These are phyloP conservation scores for Spodoptera litura DNA, from an alignment of 1,140 invertebrate species.

Conservation along the genomic window DNA sequence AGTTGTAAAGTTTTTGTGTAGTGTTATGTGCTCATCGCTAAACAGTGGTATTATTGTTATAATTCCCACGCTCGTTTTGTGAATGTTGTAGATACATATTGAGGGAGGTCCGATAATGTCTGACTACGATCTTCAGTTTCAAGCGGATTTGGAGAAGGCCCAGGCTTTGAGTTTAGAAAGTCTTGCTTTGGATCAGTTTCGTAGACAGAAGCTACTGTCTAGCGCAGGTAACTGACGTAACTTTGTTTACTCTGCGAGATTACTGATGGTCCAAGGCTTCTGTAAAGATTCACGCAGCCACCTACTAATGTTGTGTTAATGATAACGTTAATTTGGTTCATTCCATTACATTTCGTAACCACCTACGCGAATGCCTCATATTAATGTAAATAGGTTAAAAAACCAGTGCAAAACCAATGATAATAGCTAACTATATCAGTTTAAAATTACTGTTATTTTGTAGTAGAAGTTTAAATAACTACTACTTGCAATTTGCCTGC, in stretches of 20 bases:
- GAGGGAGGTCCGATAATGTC: constrained; percentile 76
- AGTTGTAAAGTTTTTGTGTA: constrained; percentile 62
- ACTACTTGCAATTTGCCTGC: neutral
- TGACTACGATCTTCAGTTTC: constrained; percentile 93
- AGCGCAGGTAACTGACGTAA: constrained; percentile 79
- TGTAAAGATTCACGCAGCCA: constrained; percentile 24
- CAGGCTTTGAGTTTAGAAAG: constrained; percentile 94
- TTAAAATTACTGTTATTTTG: neutral
- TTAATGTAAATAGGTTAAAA: constrained; percentile 14
- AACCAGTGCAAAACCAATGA: neutral
- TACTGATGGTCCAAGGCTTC: constrained; percentile 61
- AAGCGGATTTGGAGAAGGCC: constrained; percentile 94
- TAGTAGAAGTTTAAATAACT: neutral
- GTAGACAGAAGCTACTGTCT: constrained; percentile 87
- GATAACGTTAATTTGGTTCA: constrained; percentile 34
- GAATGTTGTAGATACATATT: constrained; percentile 66
- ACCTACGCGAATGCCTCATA: constrained; percentile 24
- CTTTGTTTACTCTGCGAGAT: constrained; percentile 71
- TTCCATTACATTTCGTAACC: constrained; percentile 20
- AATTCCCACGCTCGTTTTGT: constrained; percentile 72
- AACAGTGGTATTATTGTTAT: constrained; percentile 68
- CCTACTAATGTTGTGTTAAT: constrained; percentile 26
- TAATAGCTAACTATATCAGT: constrained; percentile 5
- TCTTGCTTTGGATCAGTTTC: constrained; percentile 93
- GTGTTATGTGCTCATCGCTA: constrained; percentile 60